These are phyloP conservation scores for silkworm (Bombyx mori) DNA, from an alignment of 1,140 invertebrate genomes.

Conservation along the genomic window DNA sequence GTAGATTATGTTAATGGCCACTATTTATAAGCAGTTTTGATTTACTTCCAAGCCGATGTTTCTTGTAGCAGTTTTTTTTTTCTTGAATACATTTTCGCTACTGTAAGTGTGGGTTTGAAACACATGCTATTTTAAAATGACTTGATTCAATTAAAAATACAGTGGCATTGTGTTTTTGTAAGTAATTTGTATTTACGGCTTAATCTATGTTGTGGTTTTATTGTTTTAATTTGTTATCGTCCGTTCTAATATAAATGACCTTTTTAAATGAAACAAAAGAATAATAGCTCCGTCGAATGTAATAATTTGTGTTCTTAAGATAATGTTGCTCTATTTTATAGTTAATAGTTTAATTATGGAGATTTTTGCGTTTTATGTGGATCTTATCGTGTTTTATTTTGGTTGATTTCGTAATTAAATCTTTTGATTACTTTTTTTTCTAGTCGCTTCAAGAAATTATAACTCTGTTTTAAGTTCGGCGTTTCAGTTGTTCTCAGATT, in stretches of 20 bases:
- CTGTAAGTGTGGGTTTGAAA: constrained; percentile 51
- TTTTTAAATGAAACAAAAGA: constrained; percentile 5
- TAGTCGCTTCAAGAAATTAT: too few species aligned
- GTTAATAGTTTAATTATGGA: background rate
- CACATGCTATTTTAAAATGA: constrained; percentile 27
- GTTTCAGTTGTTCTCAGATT: too few species aligned
- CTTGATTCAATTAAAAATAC: constrained; percentile 32
- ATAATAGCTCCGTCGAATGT: too few species aligned
- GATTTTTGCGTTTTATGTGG: constrained; percentile 2
- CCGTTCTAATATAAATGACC: constrained; percentile 11
- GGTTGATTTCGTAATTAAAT: background rate
- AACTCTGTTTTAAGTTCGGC: too few species aligned
- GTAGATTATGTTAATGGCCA: constrained; percentile 58
- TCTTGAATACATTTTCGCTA: constrained; percentile 35
- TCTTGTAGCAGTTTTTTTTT: constrained; percentile 46
- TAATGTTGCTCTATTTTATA: background rate
- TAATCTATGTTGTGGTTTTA: constrained; percentile 7
- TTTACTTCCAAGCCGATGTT: constrained; percentile 41
- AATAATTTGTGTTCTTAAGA: too few species aligned
- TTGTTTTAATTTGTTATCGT: constrained; percentile 1
- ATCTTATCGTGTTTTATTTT: background rate
- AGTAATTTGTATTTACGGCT: constrained; percentile 13
- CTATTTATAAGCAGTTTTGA: constrained; percentile 56
- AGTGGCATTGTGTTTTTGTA: constrained; percentile 26
- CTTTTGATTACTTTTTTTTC: too few species aligned